phyloP scores from a whole-genome alignment of 2,797 vertebrate species.

The Ambastaia sidthimunki region DNA sequence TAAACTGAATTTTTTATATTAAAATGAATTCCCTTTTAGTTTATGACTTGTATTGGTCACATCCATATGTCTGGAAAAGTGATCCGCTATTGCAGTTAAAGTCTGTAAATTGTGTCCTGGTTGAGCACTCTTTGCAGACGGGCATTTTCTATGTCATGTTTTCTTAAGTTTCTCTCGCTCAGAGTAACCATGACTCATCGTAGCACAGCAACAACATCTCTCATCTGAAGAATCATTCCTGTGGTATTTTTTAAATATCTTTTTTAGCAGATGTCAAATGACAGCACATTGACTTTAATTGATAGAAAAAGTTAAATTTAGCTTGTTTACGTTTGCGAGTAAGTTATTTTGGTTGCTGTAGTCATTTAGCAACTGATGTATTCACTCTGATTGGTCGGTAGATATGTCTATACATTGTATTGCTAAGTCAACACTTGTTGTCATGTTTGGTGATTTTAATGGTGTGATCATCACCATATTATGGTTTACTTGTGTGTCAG shows the following conservation, averaged over 20 bases:
- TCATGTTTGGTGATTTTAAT: too few species aligned
- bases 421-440: too few species aligned
- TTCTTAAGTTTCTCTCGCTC: not conserved
- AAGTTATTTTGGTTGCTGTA: not conserved
- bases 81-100: not conserved
- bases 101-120: not conserved
- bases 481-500: too few species aligned
- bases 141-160: not conserved
- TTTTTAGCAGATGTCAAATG: slow-evolving; percentile 11
- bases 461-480: too few species aligned
- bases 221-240: not conserved
- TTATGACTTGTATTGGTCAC: not conserved
- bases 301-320: slow-evolving; percentile 6
- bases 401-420: too few species aligned
- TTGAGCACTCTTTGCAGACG: not conserved
- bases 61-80: not conserved
- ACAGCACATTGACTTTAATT: not conserved
- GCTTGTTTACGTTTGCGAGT: not conserved
- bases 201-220: not conserved
- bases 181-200: not conserved
- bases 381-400: too few species aligned
- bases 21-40: not conserved
- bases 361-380: not conserved
- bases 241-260: not conserved
- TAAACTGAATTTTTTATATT: not conserved